Evolutionary conservation across 2,888 invertebrate species (phyloP).

Genomic region (Agonopterix heracliana): DNA sequence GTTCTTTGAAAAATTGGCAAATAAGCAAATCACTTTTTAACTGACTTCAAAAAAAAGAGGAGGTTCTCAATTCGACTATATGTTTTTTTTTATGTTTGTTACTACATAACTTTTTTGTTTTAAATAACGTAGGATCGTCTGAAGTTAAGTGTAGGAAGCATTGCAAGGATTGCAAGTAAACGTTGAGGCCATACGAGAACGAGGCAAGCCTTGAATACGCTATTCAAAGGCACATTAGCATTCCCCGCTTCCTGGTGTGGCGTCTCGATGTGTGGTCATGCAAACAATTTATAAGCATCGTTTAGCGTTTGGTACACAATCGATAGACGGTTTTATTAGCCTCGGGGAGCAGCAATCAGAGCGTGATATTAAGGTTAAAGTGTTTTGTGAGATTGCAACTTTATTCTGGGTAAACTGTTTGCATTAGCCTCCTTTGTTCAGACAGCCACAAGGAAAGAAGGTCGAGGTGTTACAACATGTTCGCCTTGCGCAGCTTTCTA

Average conservation of each 20-base stretch:
- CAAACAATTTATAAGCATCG: conserved; percentile 34
- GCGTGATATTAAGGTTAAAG: conserved; percentile 61
- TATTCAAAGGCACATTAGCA: conserved; percentile 71
- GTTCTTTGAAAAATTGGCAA: no score
- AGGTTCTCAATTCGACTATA: no score
- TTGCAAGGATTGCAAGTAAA: conserved; percentile 56
- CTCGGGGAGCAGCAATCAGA: conserved; percentile 54
- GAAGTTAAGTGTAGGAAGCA: conserved; percentile 48
- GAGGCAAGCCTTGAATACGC: conserved; percentile 67
- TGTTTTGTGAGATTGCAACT: conserved; percentile 49
- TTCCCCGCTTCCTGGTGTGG: conserved; percentile 65
- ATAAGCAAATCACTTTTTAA: no score
- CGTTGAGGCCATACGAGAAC: conserved; percentile 60
- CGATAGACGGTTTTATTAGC: conserved; percentile 32
- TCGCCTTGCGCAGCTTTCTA: conserved; percentile 74
- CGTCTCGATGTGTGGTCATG: conserved; percentile 48
- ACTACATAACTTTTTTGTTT: no score
- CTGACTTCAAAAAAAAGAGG: no score
- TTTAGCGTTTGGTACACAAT: conserved; percentile 36
- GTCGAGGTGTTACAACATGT: conserved; percentile 68
- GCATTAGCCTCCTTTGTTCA: conserved; percentile 66
- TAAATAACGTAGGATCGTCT: not conserved
- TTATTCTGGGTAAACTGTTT: conserved; percentile 36
- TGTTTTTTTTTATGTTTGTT: no score
- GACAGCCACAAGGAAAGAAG: conserved; percentile 62